phyloP scores from a whole-genome alignment of 2,113 vertebrate genomes.

The Cathartes aura region DNA sequence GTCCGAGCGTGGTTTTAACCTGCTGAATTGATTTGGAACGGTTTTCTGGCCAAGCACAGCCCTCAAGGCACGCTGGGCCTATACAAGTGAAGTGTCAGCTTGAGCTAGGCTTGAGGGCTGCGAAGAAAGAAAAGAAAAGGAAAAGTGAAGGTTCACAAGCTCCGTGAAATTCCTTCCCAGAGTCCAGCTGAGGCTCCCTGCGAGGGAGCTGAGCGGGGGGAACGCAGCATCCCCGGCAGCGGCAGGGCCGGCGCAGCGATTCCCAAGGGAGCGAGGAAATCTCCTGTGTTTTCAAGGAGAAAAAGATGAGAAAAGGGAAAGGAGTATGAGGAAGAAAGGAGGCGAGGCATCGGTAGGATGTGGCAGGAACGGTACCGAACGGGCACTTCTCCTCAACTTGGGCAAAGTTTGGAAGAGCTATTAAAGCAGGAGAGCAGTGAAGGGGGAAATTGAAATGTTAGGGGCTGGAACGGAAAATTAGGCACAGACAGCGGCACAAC shows the following conservation, averaged over 20 bases:
- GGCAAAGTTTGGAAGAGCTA: not conserved
- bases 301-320: not conserved
- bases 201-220: not conserved
- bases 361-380: not conserved
- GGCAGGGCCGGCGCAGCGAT: rapidly evolving
- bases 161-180: not conserved
- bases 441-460: not conserved
- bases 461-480: not conserved
- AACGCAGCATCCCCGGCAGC: not conserved
- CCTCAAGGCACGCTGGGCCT: not conserved
- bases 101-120: not conserved
- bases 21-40: not conserved
- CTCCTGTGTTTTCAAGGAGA: not conserved
- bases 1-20: rapidly evolving
- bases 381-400: not conserved
- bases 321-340: not conserved
- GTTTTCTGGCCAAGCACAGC: not conserved
- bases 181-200: not conserved
- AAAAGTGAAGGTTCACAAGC: not conserved
- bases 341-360: not conserved
- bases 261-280: not conserved
- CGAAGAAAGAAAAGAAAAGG: not conserved
- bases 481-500: not conserved
- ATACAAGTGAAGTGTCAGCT: not conserved
- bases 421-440: conserved; percentile 2